Base-by-base conservation (phyloP, 2,113 vertebrate genomes). In the Phalacrocorax brasilianus region DNA sequence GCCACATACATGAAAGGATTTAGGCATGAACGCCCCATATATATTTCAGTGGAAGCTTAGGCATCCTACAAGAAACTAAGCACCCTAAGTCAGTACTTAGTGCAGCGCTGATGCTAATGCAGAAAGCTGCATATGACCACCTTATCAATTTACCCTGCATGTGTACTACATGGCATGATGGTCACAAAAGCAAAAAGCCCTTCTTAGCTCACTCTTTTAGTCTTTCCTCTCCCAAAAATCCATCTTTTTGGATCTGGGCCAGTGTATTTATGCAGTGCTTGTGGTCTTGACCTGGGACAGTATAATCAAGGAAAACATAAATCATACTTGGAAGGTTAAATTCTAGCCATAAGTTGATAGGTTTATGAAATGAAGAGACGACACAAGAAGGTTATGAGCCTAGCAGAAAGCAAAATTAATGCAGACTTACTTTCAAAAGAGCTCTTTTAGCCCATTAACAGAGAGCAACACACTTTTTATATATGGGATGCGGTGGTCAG, bases 261-360 rank as follows among this genome's bases (percentile, higher is more conserved):
- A 63, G 12, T 6, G 8, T 68, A n/a, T 87, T 84, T 68, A 33
- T 56, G 33, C 11, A 86, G 24, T 55, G 17, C 12, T 73, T 2
- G 0, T 47, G 13, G 77, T 83, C 18, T 74, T 88, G 53, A 52
- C 21, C 23, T 14, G 15, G 21, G 10, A 44, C 2, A 33, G 26
- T 35, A 61, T 13, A 71, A 10, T 86, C 45, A 63, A 59, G 67
- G 24, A n/a, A 80, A 93, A 40, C 24, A 40, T 9, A 76, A 65
- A 70, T 83, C 14, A 35, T 27, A 72, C 2, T 44, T 40, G 87
- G 85, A 77, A 58, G 11, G 11, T 15, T 95, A 56, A 52, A 71
- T 74, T 66, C 27, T 63, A 53, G 20, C 11, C 28, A 8, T n/a
- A 72, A 8, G 0, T 81, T 59, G 0, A 0, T 22, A 42, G 23